Percentiles rank a stretch among this genome's conserved stretches.
These are phyloP conservation scores for Actenoides hombroni DNA, from an alignment of 2,113 vertebrate genomes.

Conservation along the genomic window DNA sequence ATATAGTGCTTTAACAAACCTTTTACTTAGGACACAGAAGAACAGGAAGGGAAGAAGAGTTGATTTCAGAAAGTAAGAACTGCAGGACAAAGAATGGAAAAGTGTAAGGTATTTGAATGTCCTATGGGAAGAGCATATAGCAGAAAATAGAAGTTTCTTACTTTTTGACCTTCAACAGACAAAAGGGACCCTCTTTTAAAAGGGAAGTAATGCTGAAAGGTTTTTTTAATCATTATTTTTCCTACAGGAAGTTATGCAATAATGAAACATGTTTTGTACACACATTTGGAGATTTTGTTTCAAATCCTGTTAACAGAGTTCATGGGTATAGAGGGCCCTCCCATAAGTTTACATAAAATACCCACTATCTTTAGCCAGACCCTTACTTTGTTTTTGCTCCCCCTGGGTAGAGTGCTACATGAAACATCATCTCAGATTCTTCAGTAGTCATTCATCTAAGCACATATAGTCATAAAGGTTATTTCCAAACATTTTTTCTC, in stretches of 20 bases:
- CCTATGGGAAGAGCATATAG: background rate
- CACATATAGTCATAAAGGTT: constrained; percentile 34
- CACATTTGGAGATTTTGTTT: background rate
- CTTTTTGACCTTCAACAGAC: background rate
- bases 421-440: background rate
- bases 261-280: background rate
- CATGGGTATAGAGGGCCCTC: background rate
- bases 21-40: background rate
- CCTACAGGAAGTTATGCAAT: background rate
- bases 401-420: background rate
- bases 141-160: background rate
- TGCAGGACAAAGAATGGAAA: background rate
- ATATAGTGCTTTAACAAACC: background rate
- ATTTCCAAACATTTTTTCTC: constrained; percentile 27
- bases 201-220: background rate
- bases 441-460: background rate
- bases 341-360: background rate
- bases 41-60: background rate
- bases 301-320: background rate
- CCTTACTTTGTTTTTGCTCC: background rate
- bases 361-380: background rate
- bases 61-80: background rate
- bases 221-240: background rate
- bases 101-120: background rate
- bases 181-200: background rate